phyloP scores from a whole-genome alignment of 92 coral and sea anemone genomes.

The Zoanthus sansibaricus region DNA sequence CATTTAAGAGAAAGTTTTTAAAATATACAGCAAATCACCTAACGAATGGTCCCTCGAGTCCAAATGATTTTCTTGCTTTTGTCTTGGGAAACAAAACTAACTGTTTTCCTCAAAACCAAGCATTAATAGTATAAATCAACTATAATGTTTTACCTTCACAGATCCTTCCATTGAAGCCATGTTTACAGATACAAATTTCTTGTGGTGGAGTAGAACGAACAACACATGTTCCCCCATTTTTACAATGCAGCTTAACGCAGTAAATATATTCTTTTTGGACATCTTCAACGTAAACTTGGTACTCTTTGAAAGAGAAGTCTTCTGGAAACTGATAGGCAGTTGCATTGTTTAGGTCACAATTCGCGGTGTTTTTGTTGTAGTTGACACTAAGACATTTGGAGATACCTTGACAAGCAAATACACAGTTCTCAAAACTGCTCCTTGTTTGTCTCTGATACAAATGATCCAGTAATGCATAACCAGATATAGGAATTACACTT shows the following conservation, averaged over 20 bases:
- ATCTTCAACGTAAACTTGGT: conserved; percentile 12
- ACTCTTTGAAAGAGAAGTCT: neutral
- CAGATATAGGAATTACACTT: conserved; percentile 16
- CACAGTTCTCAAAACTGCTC: neutral
- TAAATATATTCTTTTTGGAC: neutral
- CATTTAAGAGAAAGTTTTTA: too few species aligned
- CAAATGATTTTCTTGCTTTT: too few species aligned
- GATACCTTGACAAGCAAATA: conserved; percentile 13
- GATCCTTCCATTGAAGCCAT: conserved; percentile 4
- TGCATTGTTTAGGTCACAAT: conserved; percentile 32
- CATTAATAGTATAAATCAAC: too few species aligned
- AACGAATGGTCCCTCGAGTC: too few species aligned
- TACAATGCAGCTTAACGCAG: conserved; percentile 5
- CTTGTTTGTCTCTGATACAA: conserved; percentile 1
- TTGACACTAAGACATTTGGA: conserved; percentile 19
- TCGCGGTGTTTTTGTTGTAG: neutral
- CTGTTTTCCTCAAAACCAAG: too few species aligned
- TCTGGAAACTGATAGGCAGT: conserved; percentile 18
- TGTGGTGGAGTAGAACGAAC: neutral
- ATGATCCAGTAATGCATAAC: conserved; percentile 7
- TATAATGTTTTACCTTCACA: conserved; percentile 14
- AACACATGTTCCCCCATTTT: conserved; percentile 23
- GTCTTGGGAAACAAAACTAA: too few species aligned
- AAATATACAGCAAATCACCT: too few species aligned
- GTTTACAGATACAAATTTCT: conserved; percentile 7